Percentiles rank a stretch among this genome's conserved stretches.
Evolutionary conservation across 2,888 invertebrate genomes (phyloP).

Genomic region (Melanchra persicariae): DNA sequence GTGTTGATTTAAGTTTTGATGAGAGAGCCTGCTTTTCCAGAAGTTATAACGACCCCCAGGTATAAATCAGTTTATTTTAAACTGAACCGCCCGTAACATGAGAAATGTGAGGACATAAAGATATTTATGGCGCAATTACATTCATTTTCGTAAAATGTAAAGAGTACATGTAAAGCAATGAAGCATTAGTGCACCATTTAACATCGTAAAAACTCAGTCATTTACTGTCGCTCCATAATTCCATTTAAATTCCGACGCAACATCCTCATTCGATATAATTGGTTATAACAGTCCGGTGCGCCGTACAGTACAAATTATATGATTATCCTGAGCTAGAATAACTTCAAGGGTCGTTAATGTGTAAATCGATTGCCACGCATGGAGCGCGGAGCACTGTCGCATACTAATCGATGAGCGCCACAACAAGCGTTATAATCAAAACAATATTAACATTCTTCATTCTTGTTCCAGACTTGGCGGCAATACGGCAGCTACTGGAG

Average conservation of each 20-base stretch:
- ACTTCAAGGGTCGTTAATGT: conserved; percentile 80
- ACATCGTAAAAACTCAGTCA: conserved; percentile 62
- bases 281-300: conserved; percentile 72
- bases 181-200: conserved; percentile 51
- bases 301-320: conserved; percentile 70
- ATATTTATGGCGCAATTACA: conserved; percentile 62
- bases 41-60: conserved; percentile 67
- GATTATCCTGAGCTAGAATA: conserved; percentile 74
- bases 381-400: conserved; percentile 66
- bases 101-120: conserved; percentile 56
- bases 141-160: conserved; percentile 53
- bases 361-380: conserved; percentile 80
- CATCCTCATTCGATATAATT: conserved; percentile 76
- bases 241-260: conserved; percentile 73
- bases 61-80: conserved; percentile 70
- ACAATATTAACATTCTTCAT: conserved; percentile 64
- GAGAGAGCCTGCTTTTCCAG: conserved; percentile 68
- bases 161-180: conserved; percentile 48
- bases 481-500: conserved; percentile 95
- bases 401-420: conserved; percentile 67
- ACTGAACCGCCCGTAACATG: conserved; percentile 58
- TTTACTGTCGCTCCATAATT: conserved; percentile 61
- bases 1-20: conserved; percentile 84
- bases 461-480: conserved; percentile 94
- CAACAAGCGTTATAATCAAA: conserved; percentile 56